These are phyloP conservation scores for Stenurella melanura DNA, from an alignment of 2,888 invertebrate genomes.

Conservation along the genomic window DNA sequence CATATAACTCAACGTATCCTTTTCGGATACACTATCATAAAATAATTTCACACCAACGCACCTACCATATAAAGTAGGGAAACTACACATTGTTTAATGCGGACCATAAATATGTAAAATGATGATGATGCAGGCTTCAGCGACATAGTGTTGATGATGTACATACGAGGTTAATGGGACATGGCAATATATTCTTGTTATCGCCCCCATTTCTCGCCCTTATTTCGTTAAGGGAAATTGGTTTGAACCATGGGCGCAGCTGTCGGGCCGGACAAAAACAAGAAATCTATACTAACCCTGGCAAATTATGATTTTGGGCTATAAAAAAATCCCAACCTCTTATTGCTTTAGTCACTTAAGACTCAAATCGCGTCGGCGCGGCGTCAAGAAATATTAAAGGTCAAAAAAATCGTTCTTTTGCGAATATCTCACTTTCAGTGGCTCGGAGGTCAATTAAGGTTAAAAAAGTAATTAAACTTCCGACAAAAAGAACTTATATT, in stretches of 20 bases:
- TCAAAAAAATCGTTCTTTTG: too few relatives aligned
- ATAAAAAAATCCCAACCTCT: too few relatives aligned
- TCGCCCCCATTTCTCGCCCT: constrained; percentile 16
- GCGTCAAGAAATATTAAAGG: too few relatives aligned
- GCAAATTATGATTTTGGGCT: too few relatives aligned
- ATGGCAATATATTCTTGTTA: constrained; percentile 20
- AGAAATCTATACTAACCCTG: too few relatives aligned
- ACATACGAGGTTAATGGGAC: constrained; percentile 27
- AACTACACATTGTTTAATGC: constrained; percentile 10
- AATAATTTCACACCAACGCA: constrained; percentile 22
- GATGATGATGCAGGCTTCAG: constrained; percentile 25
- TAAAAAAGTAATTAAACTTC: too few relatives aligned
- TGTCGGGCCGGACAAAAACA: background rate
- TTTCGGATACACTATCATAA: constrained; percentile 6
- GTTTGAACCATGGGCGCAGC: background rate
- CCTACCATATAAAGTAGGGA: background rate
- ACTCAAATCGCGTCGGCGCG: too few relatives aligned
- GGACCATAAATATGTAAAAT: constrained; percentile 30
- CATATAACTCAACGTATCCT: constrained; percentile 10
- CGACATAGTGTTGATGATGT: constrained; percentile 16
- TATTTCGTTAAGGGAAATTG: constrained; percentile 18
- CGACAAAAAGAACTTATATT: too few relatives aligned
- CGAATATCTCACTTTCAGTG: too few relatives aligned
- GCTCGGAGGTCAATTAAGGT: too few relatives aligned
- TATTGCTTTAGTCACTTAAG: too few relatives aligned